phyloP scores from a whole-genome alignment of 92 coral and sea anemone genomes.

The Pocillopora meandrina region DNA sequence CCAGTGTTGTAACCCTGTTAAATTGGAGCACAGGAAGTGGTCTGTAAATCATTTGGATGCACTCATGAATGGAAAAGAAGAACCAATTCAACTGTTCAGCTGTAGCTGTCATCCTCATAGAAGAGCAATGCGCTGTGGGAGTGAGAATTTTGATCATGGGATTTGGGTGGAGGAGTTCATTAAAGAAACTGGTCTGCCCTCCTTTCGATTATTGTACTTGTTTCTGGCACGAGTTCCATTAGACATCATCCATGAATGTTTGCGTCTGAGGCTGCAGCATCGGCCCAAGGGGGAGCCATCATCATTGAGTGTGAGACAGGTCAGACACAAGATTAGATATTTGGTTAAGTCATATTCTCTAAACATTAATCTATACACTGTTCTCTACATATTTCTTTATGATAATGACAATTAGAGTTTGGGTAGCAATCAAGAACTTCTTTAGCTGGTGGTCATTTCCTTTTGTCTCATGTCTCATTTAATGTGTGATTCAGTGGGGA shows the following conservation, averaged over 20 bases:
- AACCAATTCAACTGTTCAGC: slow-evolving; percentile 7
- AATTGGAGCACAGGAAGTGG: slow-evolving; percentile 43
- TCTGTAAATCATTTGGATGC: slow-evolving; percentile 60
- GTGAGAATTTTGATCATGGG: slow-evolving; percentile 28
- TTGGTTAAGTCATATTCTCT: too few relatives aligned
- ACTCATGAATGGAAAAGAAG: slow-evolving; percentile 50
- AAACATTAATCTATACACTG: too few relatives aligned
- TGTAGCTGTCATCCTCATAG: slow-evolving; percentile 20
- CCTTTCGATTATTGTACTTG: slow-evolving; percentile 69
- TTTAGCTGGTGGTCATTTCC: too few relatives aligned
- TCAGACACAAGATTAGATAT: slow-evolving; percentile 1
- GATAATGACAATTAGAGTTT: too few relatives aligned
- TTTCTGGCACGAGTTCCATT: slow-evolving; percentile 78
- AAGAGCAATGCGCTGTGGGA: not conserved
- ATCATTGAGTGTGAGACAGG: slow-evolving; percentile 92
- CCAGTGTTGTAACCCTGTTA: slow-evolving; percentile 30
- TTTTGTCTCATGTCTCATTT: too few relatives aligned
- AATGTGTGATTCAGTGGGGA: too few relatives aligned
- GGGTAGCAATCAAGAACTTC: too few relatives aligned
- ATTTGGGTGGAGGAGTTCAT: slow-evolving; percentile 66
- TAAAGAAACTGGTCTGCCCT: slow-evolving; percentile 79
- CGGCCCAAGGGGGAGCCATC: slow-evolving; percentile 98
- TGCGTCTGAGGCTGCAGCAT: slow-evolving; percentile 90
- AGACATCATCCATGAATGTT: slow-evolving; percentile 91
- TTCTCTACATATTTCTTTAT: too few relatives aligned